Evolutionary conservation across 2,888 invertebrate genomes (phyloP).

Genomic region (Tricholauxania praeusta): DNA sequence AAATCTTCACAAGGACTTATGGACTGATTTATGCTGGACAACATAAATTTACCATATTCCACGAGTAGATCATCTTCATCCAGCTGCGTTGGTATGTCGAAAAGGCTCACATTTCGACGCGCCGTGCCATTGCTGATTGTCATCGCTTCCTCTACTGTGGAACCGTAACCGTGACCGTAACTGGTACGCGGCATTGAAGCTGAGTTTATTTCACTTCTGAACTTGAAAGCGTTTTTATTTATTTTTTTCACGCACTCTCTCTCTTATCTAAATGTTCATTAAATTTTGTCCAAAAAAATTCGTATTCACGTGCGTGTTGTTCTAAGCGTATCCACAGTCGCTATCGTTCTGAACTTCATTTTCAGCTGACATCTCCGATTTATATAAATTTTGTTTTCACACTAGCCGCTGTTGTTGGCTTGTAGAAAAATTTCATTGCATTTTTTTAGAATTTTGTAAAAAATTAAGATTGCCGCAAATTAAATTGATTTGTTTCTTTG

Average conservation of each 20-base stretch:
- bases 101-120: constrained; percentile 37
- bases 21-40: constrained; percentile 57
- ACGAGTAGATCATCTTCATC: constrained; percentile 58
- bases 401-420: background rate
- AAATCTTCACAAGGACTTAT: constrained; percentile 63
- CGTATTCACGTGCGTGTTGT: background rate
- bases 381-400: constrained; percentile 48
- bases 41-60: constrained; percentile 56
- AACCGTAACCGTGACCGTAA: too few relatives aligned
- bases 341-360: constrained; percentile 56
- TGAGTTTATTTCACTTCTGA: background rate
- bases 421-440: background rate
- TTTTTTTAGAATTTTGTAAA: background rate
- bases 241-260: background rate
- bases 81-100: constrained; percentile 49
- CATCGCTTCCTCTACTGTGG: background rate
- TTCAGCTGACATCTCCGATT: constrained; percentile 50
- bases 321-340: constrained; percentile 42
- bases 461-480: constrained; percentile 7
- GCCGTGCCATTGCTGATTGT: background rate
- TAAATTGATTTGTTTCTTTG: background rate
- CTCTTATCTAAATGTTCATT: constrained; percentile 2
- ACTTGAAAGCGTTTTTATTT: constrained; percentile 17
- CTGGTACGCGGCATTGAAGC: constrained; percentile 35
- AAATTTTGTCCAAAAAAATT: constrained; percentile 6